Evolutionary conservation across 1,140 invertebrate species (phyloP).

Genomic region (Aphaenogaster floridana): DNA sequence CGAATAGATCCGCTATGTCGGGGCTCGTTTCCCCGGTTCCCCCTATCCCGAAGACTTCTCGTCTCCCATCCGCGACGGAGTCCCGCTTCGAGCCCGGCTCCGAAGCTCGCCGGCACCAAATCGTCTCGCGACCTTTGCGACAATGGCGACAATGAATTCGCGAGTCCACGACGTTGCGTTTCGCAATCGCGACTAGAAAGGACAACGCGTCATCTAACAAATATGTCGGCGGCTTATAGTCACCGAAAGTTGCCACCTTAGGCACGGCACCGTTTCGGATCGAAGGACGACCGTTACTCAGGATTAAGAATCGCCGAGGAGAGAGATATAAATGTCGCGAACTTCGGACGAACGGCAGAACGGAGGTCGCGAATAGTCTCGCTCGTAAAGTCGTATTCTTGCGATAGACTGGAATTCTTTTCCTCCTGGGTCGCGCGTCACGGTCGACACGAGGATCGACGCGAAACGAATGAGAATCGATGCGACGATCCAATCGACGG

Average conservation of each 20-base stretch:
- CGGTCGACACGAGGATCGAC: not conserved
- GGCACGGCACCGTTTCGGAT: conserved; percentile 7
- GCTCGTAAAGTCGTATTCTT: conserved; percentile 20
- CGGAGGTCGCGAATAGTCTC: not conserved
- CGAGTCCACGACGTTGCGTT: not conserved
- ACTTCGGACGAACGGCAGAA: not conserved
- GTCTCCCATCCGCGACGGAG: too few relatives aligned
- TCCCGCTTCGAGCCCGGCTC: not conserved
- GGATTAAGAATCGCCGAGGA: conserved; percentile 67
- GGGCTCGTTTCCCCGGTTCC: not conserved
- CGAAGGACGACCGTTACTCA: conserved; percentile 74
- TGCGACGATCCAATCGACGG: conserved; percentile 73
- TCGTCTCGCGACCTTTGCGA: not conserved
- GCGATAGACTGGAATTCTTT: not conserved
- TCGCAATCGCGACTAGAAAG: conserved; percentile 9
- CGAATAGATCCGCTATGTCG: too few relatives aligned
- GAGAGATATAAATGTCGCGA: conserved; percentile 12
- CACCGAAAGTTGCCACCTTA: conserved; percentile 16
- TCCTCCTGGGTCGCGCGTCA: not conserved
- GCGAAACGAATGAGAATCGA: conserved; percentile 72
- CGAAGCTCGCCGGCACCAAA: not conserved
- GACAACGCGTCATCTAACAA: conserved; percentile 35
- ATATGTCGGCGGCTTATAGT: conserved; percentile 2
- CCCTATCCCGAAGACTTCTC: not conserved
- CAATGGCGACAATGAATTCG: not conserved